A percentile compares a stretch with the other conserved stretches of the same genome.
These are phyloP conservation scores for Tethea ocularis DNA, from an alignment of 2,888 invertebrate species.

Conservation along the genomic window DNA sequence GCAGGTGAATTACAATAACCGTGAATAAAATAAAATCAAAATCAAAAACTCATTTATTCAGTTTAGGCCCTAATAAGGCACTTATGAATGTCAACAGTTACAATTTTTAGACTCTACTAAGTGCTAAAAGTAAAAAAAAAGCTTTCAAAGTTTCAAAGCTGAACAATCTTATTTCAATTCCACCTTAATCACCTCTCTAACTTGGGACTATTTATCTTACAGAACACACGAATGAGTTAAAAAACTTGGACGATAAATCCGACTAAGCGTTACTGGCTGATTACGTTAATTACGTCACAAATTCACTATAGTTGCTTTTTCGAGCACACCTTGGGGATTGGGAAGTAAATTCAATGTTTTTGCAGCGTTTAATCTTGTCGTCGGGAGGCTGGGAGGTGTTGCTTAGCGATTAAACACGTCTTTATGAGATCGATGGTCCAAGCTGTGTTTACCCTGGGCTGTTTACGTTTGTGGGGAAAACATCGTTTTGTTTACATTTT, in stretches of 20 bases:
- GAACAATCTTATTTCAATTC: background rate
- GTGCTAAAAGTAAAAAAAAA: background rate
- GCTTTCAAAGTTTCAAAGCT: background rate
- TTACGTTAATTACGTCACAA: slow-evolving; percentile 1
- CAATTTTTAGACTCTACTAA: too few species aligned
- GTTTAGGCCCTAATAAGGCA: too few species aligned
- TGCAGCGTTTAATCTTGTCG: slow-evolving; percentile 59
- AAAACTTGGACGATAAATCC: slow-evolving; percentile 37
- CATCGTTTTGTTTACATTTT: slow-evolving; percentile 20
- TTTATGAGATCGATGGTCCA: slow-evolving; percentile 49
- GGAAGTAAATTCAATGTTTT: slow-evolving; percentile 43
- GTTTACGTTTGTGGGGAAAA: slow-evolving; percentile 16
- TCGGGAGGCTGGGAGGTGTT: slow-evolving; percentile 40
- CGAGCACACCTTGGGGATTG: background rate
- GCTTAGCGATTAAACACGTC: slow-evolving; percentile 64
- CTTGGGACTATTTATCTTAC: background rate
- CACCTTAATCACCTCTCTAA: background rate
- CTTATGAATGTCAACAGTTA: too few species aligned
- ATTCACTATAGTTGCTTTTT: slow-evolving; percentile 2
- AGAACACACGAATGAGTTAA: slow-evolving; percentile 27
- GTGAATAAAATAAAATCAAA: too few species aligned
- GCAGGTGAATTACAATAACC: too few species aligned
- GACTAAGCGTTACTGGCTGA: slow-evolving; percentile 12
- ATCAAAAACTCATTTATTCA: too few species aligned
- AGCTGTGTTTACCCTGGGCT: slow-evolving; percentile 34